Conservation (phyloP, 2,888 invertebrate genomes). For the Lymantria dispar region DNA sequence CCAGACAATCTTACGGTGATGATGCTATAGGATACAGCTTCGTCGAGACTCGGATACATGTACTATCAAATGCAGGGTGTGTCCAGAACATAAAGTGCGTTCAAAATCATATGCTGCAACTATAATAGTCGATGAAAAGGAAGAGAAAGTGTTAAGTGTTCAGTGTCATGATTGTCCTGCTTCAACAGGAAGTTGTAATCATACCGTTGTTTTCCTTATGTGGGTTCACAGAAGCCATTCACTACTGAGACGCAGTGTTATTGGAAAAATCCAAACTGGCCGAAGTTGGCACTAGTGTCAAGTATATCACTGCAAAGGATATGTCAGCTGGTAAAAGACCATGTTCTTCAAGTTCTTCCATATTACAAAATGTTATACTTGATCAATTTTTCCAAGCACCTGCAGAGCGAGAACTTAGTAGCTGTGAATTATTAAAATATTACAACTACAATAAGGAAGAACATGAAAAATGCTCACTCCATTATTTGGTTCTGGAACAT, state of each 20-base stretch:
- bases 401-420: neutral
- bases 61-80: neutral
- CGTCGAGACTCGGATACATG: slow-evolving; percentile 4
- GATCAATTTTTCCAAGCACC: neutral
- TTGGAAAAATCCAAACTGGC: neutral
- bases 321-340: neutral
- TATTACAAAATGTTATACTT: neutral
- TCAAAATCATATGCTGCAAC: neutral
- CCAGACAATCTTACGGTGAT: neutral
- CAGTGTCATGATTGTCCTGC: slow-evolving; percentile 1
- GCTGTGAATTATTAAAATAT: neutral
- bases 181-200: slow-evolving; percentile 1
- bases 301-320: neutral
- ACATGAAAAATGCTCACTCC: neutral
- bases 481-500: neutral
- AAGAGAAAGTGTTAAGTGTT: neutral
- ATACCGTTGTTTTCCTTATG: slow-evolving; percentile 1
- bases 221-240: slow-evolving; percentile 4
- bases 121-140: neutral
- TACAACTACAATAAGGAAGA: neutral
- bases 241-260: neutral
- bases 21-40: neutral
- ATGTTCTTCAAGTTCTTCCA: neutral
- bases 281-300: neutral
- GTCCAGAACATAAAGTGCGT: neutral